Conservation (phyloP, 2,888 invertebrate genomes). For the Ommatoiulus sabulosus region DNA sequence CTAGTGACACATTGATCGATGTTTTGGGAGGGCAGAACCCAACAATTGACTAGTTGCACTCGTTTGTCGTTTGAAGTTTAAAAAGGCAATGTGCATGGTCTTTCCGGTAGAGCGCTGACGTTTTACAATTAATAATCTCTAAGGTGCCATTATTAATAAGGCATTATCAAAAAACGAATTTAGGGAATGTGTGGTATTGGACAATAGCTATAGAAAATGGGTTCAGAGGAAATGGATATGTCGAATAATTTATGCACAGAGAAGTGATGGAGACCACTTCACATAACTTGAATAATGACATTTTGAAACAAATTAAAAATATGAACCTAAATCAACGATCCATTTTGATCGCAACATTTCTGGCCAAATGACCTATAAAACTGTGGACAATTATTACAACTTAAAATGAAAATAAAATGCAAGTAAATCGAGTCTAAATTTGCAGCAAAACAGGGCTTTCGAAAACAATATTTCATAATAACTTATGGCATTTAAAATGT, state of each 20-base stretch:
- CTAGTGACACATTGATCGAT: background rate
- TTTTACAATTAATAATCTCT: conserved; percentile 2
- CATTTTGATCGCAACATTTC: background rate
- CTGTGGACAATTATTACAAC: too few relatives aligned
- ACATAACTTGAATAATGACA: background rate
- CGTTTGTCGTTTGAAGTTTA: conserved; percentile 25
- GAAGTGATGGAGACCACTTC: conserved; percentile 10
- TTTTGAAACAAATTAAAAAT: background rate
- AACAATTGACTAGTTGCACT: conserved; percentile 15
- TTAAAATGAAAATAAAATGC: too few relatives aligned
- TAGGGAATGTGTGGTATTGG: conserved; percentile 26
- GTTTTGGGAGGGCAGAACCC: conserved; percentile 2
- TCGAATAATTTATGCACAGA: conserved; percentile 16
- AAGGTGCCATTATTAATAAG: conserved; percentile 20
- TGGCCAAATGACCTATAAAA: background rate
- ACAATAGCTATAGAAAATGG: conserved; percentile 18
- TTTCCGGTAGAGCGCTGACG: background rate
- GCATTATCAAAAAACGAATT: conserved; percentile 2
- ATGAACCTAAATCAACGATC: background rate
- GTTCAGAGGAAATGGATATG: conserved; percentile 10
- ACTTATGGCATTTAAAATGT: too few relatives aligned
- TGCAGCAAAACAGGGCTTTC: background rate
- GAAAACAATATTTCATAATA: too few relatives aligned
- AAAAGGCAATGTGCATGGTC: conserved; percentile 16
- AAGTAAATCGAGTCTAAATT: background rate